phyloP scores from a whole-genome alignment of 2,113 vertebrate genomes.

The Atlantisia rogersi region DNA sequence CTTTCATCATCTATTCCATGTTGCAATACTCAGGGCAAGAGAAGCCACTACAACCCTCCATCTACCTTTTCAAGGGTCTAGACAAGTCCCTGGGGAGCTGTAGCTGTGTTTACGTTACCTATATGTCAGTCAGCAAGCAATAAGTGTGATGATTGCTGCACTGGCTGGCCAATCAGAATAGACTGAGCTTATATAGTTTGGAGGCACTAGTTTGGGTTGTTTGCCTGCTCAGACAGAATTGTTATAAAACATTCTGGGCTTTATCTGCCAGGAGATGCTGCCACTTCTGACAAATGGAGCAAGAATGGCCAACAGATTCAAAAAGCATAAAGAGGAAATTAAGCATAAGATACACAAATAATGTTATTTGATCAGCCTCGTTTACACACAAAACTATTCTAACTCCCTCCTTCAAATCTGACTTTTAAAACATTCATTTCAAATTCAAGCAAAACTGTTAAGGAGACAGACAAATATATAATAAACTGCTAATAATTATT shows the following conservation, averaged over 20 bases:
- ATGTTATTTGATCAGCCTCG: not conserved
- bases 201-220: not conserved
- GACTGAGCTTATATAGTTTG: not conserved
- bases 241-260: not conserved
- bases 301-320: not conserved
- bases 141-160: not conserved
- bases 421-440: not conserved
- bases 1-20: not conserved
- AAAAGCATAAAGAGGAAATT: not conserved
- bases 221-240: not conserved
- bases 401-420: not conserved
- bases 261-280: not conserved
- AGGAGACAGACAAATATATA: not conserved
- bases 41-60: not conserved
- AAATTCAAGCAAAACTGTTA: not conserved
- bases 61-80: not conserved
- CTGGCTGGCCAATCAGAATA: not conserved
- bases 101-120: not conserved
- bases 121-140: accelerated
- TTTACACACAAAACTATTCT: not conserved
- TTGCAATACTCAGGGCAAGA: not conserved
- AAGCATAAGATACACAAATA: not conserved
- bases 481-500: not conserved
- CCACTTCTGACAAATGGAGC: not conserved
- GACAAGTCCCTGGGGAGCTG: not conserved